A percentile compares a stretch with the other conserved stretches of the same genome.
These are phyloP conservation scores for Coelinius sp. DNA, from an alignment of 2,888 invertebrate species.

Conservation along the genomic window DNA sequence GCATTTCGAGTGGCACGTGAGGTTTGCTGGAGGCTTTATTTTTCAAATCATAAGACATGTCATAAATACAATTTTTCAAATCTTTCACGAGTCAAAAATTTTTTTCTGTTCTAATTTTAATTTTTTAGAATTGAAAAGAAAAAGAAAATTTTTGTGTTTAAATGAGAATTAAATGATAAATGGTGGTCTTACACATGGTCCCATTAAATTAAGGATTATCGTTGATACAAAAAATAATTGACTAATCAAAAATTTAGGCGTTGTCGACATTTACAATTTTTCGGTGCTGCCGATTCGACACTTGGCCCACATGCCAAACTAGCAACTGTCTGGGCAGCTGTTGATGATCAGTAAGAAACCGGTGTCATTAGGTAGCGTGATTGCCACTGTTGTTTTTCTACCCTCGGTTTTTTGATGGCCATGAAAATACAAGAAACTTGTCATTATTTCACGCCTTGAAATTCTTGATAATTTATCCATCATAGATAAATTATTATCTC, in stretches of 20 bases:
- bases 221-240: neutral
- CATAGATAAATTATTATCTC: neutral
- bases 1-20: too few relatives aligned
- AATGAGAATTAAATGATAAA: too few relatives aligned
- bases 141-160: too few relatives aligned
- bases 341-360: conserved; percentile 22
- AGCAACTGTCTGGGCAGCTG: conserved; percentile 11
- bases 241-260: neutral
- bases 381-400: neutral
- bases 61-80: too few relatives aligned
- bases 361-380: neutral
- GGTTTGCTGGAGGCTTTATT: too few relatives aligned
- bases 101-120: too few relatives aligned
- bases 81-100: too few relatives aligned
- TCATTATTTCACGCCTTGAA: conserved; percentile 11
- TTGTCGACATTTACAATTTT: neutral
- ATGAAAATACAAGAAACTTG: neutral
- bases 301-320: neutral
- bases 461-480: neutral
- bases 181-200: too few relatives aligned
- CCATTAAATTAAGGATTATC: neutral
- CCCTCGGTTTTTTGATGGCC: neutral
- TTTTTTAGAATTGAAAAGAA: too few relatives aligned
- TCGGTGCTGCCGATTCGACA: neutral
- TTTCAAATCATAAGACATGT: too few relatives aligned